Evolutionary conservation across 2,797 vertebrate species (phyloP).

Genomic region (Hybognathus amarus): DNA sequence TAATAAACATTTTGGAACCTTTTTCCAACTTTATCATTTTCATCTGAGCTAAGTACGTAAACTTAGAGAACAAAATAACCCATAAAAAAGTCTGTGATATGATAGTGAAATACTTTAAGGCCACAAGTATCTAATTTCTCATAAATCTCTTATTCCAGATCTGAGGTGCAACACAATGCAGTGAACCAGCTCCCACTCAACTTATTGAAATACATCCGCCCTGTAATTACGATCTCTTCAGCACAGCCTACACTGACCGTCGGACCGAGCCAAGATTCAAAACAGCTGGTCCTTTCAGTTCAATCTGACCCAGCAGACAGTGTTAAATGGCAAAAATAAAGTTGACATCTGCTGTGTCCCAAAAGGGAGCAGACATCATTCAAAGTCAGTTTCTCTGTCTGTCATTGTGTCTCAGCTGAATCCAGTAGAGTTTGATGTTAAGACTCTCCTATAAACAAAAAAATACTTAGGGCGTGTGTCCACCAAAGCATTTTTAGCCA

Average conservation of each 20-base stretch:
- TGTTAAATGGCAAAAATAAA: constrained; percentile 34
- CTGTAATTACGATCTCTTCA: constrained; percentile 15
- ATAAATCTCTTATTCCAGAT: constrained; percentile 5
- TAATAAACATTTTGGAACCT: neutral
- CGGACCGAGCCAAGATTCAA: constrained; percentile 45
- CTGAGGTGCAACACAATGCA: neutral
- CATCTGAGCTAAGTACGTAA: neutral
- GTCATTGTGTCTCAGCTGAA: constrained; percentile 12
- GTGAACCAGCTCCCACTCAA: neutral
- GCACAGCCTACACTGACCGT: constrained; percentile 23
- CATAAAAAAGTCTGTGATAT: neutral
- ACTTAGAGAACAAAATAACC: neutral
- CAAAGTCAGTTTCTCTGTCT: constrained; percentile 24
- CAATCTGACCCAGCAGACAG: constrained; percentile 10
- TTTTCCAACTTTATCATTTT: neutral
- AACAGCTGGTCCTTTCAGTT: constrained; percentile 34
- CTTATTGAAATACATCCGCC: constrained; percentile 29
- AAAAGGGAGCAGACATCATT: constrained; percentile 12
- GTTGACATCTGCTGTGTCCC: constrained; percentile 42
- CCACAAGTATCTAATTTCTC: neutral
- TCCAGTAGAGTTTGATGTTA: neutral
- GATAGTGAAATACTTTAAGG: neutral
- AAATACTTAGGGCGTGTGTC: no score
- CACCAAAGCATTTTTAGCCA: no score
- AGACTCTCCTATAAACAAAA: neutral